Base-by-base conservation (phyloP, 2,113 vertebrate genomes). In the Cariama cristata region DNA sequence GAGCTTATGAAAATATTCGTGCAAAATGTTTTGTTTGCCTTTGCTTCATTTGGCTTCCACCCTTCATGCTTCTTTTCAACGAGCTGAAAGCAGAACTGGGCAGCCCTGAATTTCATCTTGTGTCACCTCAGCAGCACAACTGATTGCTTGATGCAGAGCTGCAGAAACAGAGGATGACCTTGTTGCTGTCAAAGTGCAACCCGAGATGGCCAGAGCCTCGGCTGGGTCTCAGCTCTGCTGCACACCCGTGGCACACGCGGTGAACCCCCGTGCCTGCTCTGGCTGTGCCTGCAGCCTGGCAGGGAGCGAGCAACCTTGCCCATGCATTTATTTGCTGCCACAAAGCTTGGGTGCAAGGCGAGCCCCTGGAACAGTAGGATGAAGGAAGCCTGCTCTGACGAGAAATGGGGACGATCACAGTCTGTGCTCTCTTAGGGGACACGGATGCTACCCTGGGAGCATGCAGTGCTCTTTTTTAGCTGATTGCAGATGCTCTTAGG, bases 161-260 rank as follows among this genome's bases (percentile, higher is more conserved):
- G 58, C 47, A 72, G 71, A 38, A 44, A 19, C 53, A 80, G 20
- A 68, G 32, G 59, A 18, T 38, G 79, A 77, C 59, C 45, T 74
- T 79, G 49, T 49, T 81, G n/a, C 53, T 40, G 64, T 6, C 49
- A 33, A 23, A 58, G 5, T 8, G 13, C 67, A 75, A 11, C 24
- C 42, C 23, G 53, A 64, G 21, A 49, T 9, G 27, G n/a, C 12
- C 63, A 14, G 47, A 76, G 20, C 42, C 26, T 11, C 0, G 1
- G 62, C 52, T 62, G 66, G 24, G 24, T 69, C 50, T 35, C 3
- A 50, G 50, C 45, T 71, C 83, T 85, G 67, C 67, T 53, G 59
- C 45, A 21, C 16, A 5, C 8, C 16, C n/a, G 11, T 3, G 1
- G n/a, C 12, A 24, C 4, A 4, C 2, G 27, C 2, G 14, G 23